Base-by-base conservation (phyloP, 2,797 vertebrate species). In the Champsocephalus esox region DNA sequence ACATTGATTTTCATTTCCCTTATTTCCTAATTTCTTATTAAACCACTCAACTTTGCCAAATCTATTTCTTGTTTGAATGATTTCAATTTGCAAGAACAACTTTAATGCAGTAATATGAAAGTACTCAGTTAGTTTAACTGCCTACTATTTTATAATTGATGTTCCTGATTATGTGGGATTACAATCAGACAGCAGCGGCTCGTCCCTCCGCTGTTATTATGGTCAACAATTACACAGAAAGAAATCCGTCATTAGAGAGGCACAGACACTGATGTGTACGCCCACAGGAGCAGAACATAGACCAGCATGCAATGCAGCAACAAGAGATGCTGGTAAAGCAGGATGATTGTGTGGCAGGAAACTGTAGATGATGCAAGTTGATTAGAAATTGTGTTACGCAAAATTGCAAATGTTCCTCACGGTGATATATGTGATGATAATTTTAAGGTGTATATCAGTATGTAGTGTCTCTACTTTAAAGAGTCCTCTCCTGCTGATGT, bases 261-360 rank as follows among this genome's bases (percentile, higher is more conserved):
- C 44, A 12, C 7, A 41, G n/a, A 43, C 28, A 50, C 17, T 19
- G 28, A 45, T 69, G 16, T 38, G 6, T 2, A 7, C 44, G 38
- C 19, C 57, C 48, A 61, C 9, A 41, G 46, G 45, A 43, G 51
- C 28, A 28, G 38, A 46, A 48, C 62, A 74, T 44, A 34, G 4
- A 45, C 9, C 73, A 45, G 49, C 45, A 66, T 52, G 32, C 63
- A 13, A n/a, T 24, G 14, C 68, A 32, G 49, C 75, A 38, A 7
- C 46, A 19, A 48, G 24, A 70, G 41, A 16, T 32, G 49, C 12
- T 41, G 64, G 16, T 16, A 10, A 69, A 66, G 44, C n/a, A 16
- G 24, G 45, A 11, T 14, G 57, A 43, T 60, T 3, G 4, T 17
- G 3, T 28, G 46, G 46, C 19, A 13, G n/a, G 66, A 45, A 0